Evolutionary conservation across 2,888 invertebrate genomes (phyloP), one percentile per base, ranked within the genome.

Genomic region (Strigamia transsilvanica): DNA sequence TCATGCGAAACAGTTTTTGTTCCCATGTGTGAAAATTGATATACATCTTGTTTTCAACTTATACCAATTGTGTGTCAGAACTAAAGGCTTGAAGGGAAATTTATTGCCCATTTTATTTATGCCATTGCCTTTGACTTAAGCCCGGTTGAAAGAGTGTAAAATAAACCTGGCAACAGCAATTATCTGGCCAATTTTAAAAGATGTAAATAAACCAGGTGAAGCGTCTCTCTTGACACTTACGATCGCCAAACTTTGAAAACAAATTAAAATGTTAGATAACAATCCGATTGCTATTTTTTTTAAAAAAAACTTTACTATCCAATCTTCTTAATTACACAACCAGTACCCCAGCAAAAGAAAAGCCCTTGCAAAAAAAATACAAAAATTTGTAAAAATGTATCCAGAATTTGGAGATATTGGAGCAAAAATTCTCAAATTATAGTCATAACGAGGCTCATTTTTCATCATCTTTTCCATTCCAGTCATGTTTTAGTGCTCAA

Each of bases 81-180:
- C n/a, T 73, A 73, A 73, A 73, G 12, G 73, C 73, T 32, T 27
- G 18, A 21, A 23, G 13, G 3, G 15, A 73, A 73, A 73, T 73
- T 73, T 73, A 73, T 32, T 21, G 73, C 73, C 32, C 13, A 73
- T 73, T 73, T 73, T 73, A 32, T 73, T 73, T 73, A 73, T 73
- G 23, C 18, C 56, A 56, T 73, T 73, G 32, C 73, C 73, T 32
- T 73, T 73, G 73, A 73, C 73, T 73, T 73, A 73, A 73, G 73
- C 56, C 56, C 56, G n/a, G 56, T 56, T 56, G 56, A 56, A 73
- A 73, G 73, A 15, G 6, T 56, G 18, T 73, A 32, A 73, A 73
- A 73, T 73, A 73, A 73, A 73, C 32, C n/a, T 73, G 27, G 32
- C 73, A 73, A 73, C 23, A 32, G 73, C 32, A 73, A 73, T 73